Base-by-base conservation (phyloP, 2,888 invertebrate species). In the Aspidapion aeneum region DNA sequence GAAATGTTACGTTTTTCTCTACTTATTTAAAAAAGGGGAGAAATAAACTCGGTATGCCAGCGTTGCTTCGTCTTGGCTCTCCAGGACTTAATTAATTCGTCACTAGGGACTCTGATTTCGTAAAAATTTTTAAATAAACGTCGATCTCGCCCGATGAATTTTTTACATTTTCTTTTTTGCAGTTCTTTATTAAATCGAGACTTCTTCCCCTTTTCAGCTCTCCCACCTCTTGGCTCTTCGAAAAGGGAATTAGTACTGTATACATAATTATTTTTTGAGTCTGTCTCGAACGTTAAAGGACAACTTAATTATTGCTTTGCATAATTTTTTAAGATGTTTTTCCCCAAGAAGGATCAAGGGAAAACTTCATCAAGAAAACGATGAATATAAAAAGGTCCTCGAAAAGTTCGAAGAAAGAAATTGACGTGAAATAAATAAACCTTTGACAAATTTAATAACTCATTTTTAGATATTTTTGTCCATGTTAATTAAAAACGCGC, bases 1-100 rank as follows among this genome's bases (percentile, higher is more conserved):
- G 80, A 80, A 80, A 80, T 79, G 80, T 80, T 79, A 78, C 79
- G 78, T 80, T 80, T 74, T 79, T 77, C 19, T 22, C 78, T 78
- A 76, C 79, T 79, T 79, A 79, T 80, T 79, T 80, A 79, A 79
- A 74, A 77, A 69, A 68, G 75, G 74, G 74, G 73, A 68, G 68
- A 65, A 67, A 67, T 65, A 67, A 64, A 64, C 63, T 56, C 22
- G 20, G 55, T 48, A 18, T 21, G 56, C 48, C 61, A 61, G 61
- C 61, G 58, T 75, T 71, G 73, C 76, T 74, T 74, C 74, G 75
- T 75, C 73, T 74, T 74, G 74, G 73, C n/a, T n/a, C n/a, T 72
- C 73, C 63, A 66, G 61, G 75, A 79, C 78, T 80, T 80, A 80
- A 80, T 80, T 80, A 80, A 80, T 78, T 78, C 78, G 78, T 78